Evolutionary conservation across 2,113 vertebrate genomes (phyloP).

Genomic region (Podarcis cretensis): DNA sequence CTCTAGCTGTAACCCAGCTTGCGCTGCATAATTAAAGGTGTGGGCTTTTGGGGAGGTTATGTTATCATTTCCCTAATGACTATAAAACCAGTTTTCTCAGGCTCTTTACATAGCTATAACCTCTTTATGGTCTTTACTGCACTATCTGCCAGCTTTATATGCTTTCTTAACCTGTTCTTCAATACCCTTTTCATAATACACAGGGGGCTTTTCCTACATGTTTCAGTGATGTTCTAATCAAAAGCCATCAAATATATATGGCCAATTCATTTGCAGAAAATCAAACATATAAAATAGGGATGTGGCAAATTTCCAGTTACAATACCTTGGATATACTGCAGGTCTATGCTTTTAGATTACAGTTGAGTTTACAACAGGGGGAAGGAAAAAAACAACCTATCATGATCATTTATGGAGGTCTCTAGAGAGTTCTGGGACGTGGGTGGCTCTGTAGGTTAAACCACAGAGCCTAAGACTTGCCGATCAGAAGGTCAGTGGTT

Average conservation of each 20-base stretch:
- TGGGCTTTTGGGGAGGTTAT: neutral
- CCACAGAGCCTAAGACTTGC: no score
- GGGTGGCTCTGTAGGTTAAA: no score
- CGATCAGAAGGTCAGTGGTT: no score
- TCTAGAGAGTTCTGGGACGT: neutral
- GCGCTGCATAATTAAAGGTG: neutral
- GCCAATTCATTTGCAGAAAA: constrained; percentile 44
- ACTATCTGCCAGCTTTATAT: constrained; percentile 10
- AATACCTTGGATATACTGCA: neutral
- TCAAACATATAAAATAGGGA: constrained; percentile 30
- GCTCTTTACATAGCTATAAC: neutral
- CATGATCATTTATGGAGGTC: neutral
- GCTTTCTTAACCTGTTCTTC: constrained; percentile 6
- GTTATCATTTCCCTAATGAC: neutral
- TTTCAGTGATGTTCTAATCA: constrained; percentile 39
- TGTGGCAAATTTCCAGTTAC: neutral
- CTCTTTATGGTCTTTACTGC: neutral
- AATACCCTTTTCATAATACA: neutral
- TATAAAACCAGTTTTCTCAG: neutral
- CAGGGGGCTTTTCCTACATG: constrained; percentile 2
- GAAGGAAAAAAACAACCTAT: neutral
- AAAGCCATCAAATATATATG: constrained; percentile 36
- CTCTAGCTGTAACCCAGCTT: neutral
- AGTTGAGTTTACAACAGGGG: neutral
- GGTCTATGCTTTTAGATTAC: neutral